Evolutionary conservation across 1,140 invertebrate species (phyloP).

Genomic region (Drosophila equinoxialis): DNA sequence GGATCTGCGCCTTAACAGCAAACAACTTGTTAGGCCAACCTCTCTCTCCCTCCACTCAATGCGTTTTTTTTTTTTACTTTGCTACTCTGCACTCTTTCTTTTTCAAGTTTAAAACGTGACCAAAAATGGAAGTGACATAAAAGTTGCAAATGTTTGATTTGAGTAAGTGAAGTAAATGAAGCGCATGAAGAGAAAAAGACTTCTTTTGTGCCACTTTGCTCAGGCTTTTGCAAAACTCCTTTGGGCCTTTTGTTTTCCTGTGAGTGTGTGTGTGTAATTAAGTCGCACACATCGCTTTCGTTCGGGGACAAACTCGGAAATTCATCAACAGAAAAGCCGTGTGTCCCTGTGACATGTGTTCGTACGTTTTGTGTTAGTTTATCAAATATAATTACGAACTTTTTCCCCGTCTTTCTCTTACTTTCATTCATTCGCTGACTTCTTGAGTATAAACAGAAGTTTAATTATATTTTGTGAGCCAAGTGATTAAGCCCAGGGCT

Average conservation of each 20-base stretch:
- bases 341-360: constrained; percentile 66
- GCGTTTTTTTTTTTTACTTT: not conserved
- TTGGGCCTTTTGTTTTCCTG: constrained; percentile 40
- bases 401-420: not conserved
- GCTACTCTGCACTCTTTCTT: not conserved
- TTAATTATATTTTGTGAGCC: constrained; percentile 77
- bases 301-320: not conserved
- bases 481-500: constrained; percentile 62
- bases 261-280: constrained; percentile 52
- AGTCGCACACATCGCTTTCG: constrained; percentile 47
- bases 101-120: constrained; percentile 74
- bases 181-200: constrained; percentile 38
- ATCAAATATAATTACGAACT: constrained; percentile 79
- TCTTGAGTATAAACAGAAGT: constrained; percentile 71
- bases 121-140: constrained; percentile 31
- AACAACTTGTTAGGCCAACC: constrained; percentile 66
- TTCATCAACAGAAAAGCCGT: constrained; percentile 18
- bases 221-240: constrained; percentile 11
- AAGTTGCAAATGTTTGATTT: constrained; percentile 30
- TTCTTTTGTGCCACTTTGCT: not conserved
- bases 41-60: constrained; percentile 1
- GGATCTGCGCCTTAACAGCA: constrained; percentile 64
- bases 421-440: constrained; percentile 1
- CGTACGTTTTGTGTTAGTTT: constrained; percentile 54
- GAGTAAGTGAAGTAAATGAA: constrained; percentile 56